Conservation (phyloP, 2,113 vertebrate genomes). For the Jacana jacana region DNA sequence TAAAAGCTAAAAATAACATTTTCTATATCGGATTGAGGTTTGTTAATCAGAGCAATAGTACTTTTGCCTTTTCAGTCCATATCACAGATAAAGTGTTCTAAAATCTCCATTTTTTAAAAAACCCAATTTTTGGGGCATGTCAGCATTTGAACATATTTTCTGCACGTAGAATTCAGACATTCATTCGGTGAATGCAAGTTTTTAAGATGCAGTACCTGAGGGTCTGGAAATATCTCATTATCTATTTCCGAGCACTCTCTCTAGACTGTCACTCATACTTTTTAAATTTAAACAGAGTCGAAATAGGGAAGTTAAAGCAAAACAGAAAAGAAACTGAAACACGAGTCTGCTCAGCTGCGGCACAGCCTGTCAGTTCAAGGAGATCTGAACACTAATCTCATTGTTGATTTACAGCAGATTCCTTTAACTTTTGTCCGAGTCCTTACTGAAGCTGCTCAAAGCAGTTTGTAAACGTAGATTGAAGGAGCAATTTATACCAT, state of each 20-base stretch:
- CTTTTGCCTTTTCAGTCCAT: background rate
- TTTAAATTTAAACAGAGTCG: background rate
- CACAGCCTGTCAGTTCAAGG: background rate
- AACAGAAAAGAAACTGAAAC: conserved; percentile 54
- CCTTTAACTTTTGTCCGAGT: conserved; percentile 28
- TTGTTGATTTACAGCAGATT: conserved; percentile 58
- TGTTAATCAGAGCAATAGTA: background rate
- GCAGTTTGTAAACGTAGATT: conserved; percentile 53
- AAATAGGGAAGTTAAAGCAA: conserved; percentile 23
- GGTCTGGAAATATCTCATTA: conserved; percentile 18
- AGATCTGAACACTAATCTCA: conserved; percentile 51
- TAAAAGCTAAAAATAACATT: background rate
- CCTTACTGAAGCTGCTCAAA: conserved; percentile 43
- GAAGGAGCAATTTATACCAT: conserved; percentile 52
- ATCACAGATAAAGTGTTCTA: background rate
- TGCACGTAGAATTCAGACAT: background rate
- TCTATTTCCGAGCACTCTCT: background rate
- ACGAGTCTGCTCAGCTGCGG: conserved; percentile 30
- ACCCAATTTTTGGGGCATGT: background rate
- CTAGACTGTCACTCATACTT: background rate
- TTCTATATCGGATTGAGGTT: background rate
- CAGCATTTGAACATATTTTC: background rate
- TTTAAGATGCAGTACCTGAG: background rate
- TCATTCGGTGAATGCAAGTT: background rate
- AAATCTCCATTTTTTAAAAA: background rate